phyloP scores from a whole-genome alignment of 1,140 invertebrate species.

The Zaprionus taronus region DNA sequence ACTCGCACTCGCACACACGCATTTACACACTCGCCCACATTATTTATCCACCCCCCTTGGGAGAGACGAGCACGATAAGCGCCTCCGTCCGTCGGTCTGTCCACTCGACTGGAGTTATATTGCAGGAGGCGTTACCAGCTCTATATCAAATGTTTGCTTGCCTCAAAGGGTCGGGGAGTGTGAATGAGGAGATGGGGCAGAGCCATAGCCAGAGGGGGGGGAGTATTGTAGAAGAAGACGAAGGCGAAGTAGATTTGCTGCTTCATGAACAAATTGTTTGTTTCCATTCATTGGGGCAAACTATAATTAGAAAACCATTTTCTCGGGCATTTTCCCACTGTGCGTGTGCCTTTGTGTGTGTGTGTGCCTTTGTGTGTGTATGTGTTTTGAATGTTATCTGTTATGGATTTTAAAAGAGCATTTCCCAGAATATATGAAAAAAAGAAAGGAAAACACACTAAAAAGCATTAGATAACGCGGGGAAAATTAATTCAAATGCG shows the following conservation, averaged over 20 bases:
- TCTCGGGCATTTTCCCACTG: conserved; percentile 39
- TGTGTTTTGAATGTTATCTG: conserved; percentile 25
- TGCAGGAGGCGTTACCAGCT: conserved; percentile 5
- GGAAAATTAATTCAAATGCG: conserved; percentile 4
- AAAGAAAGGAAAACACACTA: conserved; percentile 1
- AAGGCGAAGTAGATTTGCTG: background rate
- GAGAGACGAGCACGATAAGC: background rate
- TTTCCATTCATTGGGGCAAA: conserved; percentile 48
- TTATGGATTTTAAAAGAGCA: conserved; percentile 35
- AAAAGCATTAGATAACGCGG: conserved; percentile 2
- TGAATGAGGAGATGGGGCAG: background rate
- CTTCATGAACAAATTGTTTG: conserved; percentile 42
- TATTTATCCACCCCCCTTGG: conserved; percentile 20
- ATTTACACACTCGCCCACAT: background rate
- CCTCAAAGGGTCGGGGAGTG: background rate
- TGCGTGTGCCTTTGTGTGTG: conserved; percentile 5
- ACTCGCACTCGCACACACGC: background rate
- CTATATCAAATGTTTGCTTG: conserved; percentile 16
- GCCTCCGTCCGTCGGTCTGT: background rate
- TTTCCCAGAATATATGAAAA: conserved; percentile 27
- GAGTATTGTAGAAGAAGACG: background rate
- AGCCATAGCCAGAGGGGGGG: background rate
- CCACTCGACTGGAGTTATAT: conserved; percentile 17
- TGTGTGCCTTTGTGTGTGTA: background rate
- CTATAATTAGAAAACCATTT: conserved; percentile 55